Base-by-base conservation (phyloP, 1,140 invertebrate genomes). In the Drosophila ironensis region DNA sequence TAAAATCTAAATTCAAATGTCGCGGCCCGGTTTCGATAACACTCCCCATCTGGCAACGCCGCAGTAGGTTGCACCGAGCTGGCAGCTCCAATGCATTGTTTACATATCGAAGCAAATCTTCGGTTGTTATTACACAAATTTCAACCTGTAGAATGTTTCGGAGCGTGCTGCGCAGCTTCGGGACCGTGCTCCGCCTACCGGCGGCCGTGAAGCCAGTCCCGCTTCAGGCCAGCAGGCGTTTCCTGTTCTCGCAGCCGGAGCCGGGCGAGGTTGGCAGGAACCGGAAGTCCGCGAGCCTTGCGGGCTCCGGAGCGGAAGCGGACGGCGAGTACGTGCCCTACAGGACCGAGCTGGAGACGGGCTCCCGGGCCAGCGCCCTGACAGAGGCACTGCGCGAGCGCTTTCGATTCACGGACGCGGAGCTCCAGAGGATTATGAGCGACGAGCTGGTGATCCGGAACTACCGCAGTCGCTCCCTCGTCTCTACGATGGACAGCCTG, bases 281-380 rank as follows among this genome's bases (percentile, higher is more conserved):
- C 0, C 59, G 22, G 12, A 86, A 59, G n/a, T 33, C 64, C n/a
- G 2, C 33, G 7, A 24, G 70, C 9, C 59, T 33, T 9, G 24
- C 20, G 0, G 19, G 53, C 0, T 14, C 40, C 1, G 53, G 25
- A 57, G 25, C 22, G 87, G n/a, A 87, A 44, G 22, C 22, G 8
- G 84, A 86, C 27, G 42, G 51, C 17, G 84, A 82, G 3, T 89
- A 86, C 53, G 41, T 88, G 37, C 72, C 80, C 0, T 89, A 89
- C 35, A 56, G 25, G 5, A 4, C 35, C 3, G 68, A 87, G 6
- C 33, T 40, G 3, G 82, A 89, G 22, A 63, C 5, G 8, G 73
- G 67, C 8, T 47, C 63, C 12, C 51, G 33, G 2, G 24, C 64
- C 0, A 41, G 41, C 4, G 16, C 45, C 0, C 40, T 89, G 0